A percentile compares a stretch with the other conserved stretches of the same genome.
Conservation (phyloP, 2,888 invertebrate genomes). For the Endotricha flammealis region DNA sequence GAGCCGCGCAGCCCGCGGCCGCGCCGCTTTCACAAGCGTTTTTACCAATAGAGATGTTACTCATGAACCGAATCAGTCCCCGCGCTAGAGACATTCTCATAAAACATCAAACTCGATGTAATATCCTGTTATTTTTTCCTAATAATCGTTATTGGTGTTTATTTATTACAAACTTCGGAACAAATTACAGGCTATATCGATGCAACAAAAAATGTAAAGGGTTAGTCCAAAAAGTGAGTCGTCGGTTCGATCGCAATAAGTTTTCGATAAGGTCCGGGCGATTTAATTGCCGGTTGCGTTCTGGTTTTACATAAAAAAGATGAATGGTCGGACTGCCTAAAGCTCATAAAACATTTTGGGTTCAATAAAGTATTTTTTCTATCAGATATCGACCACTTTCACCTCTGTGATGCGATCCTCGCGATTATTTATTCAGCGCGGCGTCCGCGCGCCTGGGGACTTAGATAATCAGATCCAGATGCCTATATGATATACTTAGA, state of each 20-base stretch:
- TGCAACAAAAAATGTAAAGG: conserved; percentile 72
- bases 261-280: conserved; percentile 76
- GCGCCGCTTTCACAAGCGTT: conserved; percentile 65
- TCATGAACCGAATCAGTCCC: conserved; percentile 57
- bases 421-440: conserved; percentile 58
- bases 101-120: conserved; percentile 59
- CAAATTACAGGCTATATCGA: conserved; percentile 77
- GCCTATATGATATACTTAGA: conserved; percentile 50
- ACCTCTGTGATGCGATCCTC: conserved; percentile 51
- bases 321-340: conserved; percentile 67
- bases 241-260: conserved; percentile 75
- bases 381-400: conserved; percentile 63
- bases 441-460: conserved; percentile 41
- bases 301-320: conserved; percentile 78
- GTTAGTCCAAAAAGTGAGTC: conserved; percentile 77
- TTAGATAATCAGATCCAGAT: conserved; percentile 58
- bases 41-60: conserved; percentile 73
- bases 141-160: conserved; percentile 78
- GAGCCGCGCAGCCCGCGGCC: conserved; percentile 56
- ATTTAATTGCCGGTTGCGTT: conserved; percentile 78
- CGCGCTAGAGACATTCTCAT: conserved; percentile 57
- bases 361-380: conserved; percentile 63
- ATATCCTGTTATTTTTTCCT: conserved; percentile 77
- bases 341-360: conserved; percentile 65
- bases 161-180: conserved; percentile 73